These are phyloP conservation scores for Stegophylla sp. DNA, from an alignment of 2,888 invertebrate species.

Conservation along the genomic window DNA sequence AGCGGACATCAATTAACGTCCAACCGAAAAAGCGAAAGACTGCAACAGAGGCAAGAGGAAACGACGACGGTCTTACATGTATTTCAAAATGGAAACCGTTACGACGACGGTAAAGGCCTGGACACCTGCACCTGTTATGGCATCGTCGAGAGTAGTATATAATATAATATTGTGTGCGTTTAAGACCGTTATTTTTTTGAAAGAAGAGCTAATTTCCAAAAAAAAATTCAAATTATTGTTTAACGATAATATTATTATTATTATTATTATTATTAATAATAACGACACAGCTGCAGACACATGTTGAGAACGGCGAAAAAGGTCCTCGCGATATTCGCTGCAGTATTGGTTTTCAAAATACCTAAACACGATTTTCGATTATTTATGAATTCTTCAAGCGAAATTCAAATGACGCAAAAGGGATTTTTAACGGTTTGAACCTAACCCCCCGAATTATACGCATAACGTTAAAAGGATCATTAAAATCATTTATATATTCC, in stretches of 20 bases:
- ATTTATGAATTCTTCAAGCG: no score
- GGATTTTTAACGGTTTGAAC: no score
- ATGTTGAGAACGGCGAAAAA: background rate
- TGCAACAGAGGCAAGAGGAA: no score
- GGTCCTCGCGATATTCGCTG: background rate
- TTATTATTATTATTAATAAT: no score
- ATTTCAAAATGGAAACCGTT: conserved; percentile 54
- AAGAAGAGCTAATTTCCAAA: background rate
- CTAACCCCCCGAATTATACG: no score
- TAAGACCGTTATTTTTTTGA: conserved; percentile 27
- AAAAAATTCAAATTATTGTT: background rate
- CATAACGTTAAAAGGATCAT: conserved; percentile 13
- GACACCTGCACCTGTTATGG: conserved; percentile 28
- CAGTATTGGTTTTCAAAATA: background rate
- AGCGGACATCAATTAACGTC: conserved; percentile 50
- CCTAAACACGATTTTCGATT: no score
- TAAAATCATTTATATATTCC: background rate
- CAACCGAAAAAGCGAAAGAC: conserved; percentile 3
- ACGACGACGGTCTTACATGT: conserved; percentile 26
- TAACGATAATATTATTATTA: background rate
- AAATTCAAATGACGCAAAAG: no score
- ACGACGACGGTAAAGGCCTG: conserved; percentile 21
- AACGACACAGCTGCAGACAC: background rate
- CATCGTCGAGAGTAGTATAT: background rate
- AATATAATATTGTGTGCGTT: background rate